Base-by-base conservation (phyloP, 2,113 vertebrate species). In the Tragulus kanchil region DNA sequence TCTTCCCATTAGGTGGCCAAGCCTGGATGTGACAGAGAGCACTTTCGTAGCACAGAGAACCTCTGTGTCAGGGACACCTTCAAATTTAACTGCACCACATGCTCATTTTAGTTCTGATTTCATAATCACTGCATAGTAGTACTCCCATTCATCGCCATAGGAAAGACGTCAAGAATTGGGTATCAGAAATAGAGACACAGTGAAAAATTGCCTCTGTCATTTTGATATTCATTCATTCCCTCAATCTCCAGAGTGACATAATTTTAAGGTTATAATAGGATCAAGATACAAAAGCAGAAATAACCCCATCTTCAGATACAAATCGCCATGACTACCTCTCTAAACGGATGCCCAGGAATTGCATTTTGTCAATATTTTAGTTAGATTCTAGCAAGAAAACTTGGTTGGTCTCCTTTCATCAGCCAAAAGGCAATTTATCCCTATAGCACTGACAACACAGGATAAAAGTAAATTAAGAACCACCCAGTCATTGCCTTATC, bases 381-480 rank as follows among this genome's bases (percentile, higher is more conserved):
- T 59, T 58, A 77, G 82, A 61, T 6, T 56, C 26, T 83, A 88
- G 65, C 64, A 61, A 48, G 56, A 92, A 88, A 73, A 89, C 52
- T 2, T 59, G 48, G 61, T 89, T 36, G 45, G 42, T 62, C 9
- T 94, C n/a, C 15, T 71, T 75, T 17, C 14, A 1, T 67, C 12
- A 48, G 48, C 3, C 73, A 82, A 89, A 71, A 83, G 61, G 69
- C 69, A 75, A 69, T 81, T 89, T 75, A 90, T 58, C 86, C 94
- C 65, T 8, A 23, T 5, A 52, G 48, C 28, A 48, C 0, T 79
- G 94, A 75, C 85, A 94, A 85, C 1, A 5, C 69, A 95, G 85
- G 77, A 90, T 65, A 56, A 95, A 85, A 94, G 82, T 61, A 85
- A 90, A 91, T 85, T n/a, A 96, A 93, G 42, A 93, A 7, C 75